These are phyloP conservation scores for Microhierax caerulescens DNA, from an alignment of 2,797 vertebrate genomes.

Conservation along the genomic window DNA sequence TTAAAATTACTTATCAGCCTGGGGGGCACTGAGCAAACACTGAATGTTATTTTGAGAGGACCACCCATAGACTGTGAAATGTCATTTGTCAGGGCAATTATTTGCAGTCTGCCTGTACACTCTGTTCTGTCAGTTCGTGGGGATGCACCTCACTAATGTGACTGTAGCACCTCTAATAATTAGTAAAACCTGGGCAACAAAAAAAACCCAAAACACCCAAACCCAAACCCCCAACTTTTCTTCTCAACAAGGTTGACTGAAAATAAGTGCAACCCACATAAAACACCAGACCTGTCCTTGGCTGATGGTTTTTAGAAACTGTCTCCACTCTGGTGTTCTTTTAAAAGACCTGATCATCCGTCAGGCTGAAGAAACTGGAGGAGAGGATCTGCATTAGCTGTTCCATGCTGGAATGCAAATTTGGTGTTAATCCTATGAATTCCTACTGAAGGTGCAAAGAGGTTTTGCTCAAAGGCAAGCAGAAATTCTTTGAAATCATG, in stretches of 20 bases:
- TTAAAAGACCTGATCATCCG: neutral
- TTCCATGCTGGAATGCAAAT: neutral
- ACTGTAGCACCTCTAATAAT: neutral
- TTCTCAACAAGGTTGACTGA: neutral
- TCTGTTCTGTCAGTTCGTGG: neutral
- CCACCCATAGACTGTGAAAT: neutral
- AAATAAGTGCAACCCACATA: neutral
- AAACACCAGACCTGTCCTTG: neutral
- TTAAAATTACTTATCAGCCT: neutral
- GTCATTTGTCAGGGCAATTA: neutral
- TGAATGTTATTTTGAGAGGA: neutral
- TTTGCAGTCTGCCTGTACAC: neutral
- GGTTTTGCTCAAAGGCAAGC: neutral
- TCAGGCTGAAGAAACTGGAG: neutral
- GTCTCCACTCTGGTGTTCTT: neutral
- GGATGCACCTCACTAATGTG: neutral
- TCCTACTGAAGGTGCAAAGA: neutral
- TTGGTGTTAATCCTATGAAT: neutral
- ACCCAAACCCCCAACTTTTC: neutral
- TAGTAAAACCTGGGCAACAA: neutral
- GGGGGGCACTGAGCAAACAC: neutral
- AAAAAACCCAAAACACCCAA: neutral
- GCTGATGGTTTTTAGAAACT: neutral
- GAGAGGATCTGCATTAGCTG: neutral
- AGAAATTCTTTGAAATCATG: neutral